Evolutionary conservation across 2,888 invertebrate species (phyloP).

Genomic region (Achlya flavicornis): DNA sequence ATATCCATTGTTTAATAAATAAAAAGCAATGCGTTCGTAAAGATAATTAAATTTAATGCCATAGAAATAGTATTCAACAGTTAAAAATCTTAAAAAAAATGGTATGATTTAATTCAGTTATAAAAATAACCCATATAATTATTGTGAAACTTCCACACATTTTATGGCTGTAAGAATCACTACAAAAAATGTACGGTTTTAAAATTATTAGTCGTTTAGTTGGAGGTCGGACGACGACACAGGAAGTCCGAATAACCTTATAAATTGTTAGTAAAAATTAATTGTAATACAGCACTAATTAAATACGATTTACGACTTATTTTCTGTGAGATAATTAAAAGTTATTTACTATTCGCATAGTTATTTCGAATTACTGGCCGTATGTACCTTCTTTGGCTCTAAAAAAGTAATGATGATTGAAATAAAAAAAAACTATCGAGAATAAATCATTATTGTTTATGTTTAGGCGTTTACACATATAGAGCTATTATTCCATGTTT

Average conservation of each 20-base stretch:
- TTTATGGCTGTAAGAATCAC: conserved; percentile 7
- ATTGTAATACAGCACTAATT: conserved; percentile 47
- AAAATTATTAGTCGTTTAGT: conserved; percentile 32
- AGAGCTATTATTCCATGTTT: conserved; percentile 11
- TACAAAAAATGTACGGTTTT: conserved; percentile 4
- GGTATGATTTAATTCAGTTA: not conserved
- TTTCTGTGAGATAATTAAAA: conserved; percentile 44
- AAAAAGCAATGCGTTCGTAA: not conserved
- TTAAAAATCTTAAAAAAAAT: not conserved
- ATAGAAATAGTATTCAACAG: not conserved
- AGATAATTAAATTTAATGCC: not conserved
- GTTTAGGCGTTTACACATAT: conserved; percentile 14
- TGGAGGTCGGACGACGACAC: conserved; percentile 57
- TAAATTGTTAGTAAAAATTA: conserved; percentile 47
- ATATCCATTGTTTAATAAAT: not conserved
- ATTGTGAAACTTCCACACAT: conserved; percentile 3
- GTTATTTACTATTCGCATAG: conserved; percentile 36
- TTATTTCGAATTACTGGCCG: conserved; percentile 12
- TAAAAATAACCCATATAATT: not conserved
- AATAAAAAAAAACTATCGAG: not conserved
- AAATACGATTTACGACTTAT: conserved; percentile 52
- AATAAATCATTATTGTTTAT: conserved; percentile 4
- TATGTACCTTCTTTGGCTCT: conserved; percentile 12
- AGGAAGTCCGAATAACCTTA: conserved; percentile 54
- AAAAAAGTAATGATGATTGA: not conserved